phyloP scores from a whole-genome alignment of 2,113 vertebrate genomes.

The Mungos mungo region DNA sequence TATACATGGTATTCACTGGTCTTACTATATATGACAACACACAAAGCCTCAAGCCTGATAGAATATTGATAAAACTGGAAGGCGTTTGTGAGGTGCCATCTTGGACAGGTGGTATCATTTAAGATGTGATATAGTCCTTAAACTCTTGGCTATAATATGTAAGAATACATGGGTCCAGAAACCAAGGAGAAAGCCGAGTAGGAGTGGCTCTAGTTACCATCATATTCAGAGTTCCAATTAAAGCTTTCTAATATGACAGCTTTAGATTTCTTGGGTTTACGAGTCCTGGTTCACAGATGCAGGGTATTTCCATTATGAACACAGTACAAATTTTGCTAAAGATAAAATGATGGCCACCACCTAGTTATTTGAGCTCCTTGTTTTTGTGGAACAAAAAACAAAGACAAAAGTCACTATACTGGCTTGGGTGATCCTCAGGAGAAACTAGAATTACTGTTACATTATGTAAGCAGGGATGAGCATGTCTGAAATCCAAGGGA shows the following conservation, averaged over 20 bases:
- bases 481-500: background rate
- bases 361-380: background rate
- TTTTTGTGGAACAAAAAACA: background rate
- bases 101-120: background rate
- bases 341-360: background rate
- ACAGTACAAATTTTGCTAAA: background rate
- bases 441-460: background rate
- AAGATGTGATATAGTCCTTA: background rate
- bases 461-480: background rate
- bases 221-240: background rate
- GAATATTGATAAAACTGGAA: background rate
- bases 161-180: background rate
- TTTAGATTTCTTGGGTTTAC: background rate
- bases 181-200: background rate
- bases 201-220: background rate
- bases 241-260: background rate
- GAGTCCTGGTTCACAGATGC: background rate
- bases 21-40: background rate
- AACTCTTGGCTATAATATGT: background rate
- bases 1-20: background rate
- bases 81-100: too few species aligned
- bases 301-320: background rate
- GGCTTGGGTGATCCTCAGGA: background rate
- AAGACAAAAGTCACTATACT: too few species aligned
- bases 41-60: background rate